These are phyloP conservation scores for Hemiprocne comata DNA, from an alignment of 2,113 vertebrate species.

Conservation along the genomic window DNA sequence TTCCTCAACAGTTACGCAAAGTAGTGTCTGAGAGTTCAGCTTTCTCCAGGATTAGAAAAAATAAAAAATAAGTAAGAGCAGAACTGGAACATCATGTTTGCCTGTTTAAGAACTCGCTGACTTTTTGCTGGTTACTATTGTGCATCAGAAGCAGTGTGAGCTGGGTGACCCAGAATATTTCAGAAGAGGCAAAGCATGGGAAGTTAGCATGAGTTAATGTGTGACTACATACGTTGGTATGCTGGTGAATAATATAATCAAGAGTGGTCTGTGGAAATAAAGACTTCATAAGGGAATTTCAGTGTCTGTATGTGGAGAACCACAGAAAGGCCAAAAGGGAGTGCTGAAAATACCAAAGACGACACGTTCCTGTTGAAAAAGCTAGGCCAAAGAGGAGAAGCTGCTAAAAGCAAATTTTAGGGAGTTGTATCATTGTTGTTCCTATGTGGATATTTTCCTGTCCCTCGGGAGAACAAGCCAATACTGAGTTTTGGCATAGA, in stretches of 20 bases:
- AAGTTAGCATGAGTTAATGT: slow-evolving; percentile 13
- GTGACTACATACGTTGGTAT: slow-evolving; percentile 46
- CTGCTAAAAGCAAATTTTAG: neutral
- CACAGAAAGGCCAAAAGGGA: slow-evolving; percentile 29
- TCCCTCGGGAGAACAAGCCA: neutral
- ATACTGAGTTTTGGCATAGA: neutral
- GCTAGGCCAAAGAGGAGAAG: neutral
- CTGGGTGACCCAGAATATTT: neutral
- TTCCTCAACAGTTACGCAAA: neutral
- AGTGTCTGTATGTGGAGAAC: slow-evolving; percentile 37
- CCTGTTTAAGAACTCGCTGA: neutral
- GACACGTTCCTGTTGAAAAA: neutral
- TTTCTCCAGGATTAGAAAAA: neutral
- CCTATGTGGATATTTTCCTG: neutral
- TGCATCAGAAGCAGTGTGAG: neutral
- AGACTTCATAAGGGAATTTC: slow-evolving; percentile 39
- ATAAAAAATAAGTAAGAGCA: neutral
- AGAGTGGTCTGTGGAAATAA: slow-evolving; percentile 39
- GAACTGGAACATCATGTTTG: neutral
- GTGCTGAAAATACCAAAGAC: neutral
- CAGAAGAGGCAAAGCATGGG: neutral
- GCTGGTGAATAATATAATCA: slow-evolving; percentile 43
- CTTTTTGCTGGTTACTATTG: neutral
- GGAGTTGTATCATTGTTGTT: neutral
- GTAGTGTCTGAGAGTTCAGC: neutral